Evolutionary conservation across 2,113 vertebrate genomes (phyloP), one percentile per base, ranked within the genome.

Genomic region (Fulica atra): DNA sequence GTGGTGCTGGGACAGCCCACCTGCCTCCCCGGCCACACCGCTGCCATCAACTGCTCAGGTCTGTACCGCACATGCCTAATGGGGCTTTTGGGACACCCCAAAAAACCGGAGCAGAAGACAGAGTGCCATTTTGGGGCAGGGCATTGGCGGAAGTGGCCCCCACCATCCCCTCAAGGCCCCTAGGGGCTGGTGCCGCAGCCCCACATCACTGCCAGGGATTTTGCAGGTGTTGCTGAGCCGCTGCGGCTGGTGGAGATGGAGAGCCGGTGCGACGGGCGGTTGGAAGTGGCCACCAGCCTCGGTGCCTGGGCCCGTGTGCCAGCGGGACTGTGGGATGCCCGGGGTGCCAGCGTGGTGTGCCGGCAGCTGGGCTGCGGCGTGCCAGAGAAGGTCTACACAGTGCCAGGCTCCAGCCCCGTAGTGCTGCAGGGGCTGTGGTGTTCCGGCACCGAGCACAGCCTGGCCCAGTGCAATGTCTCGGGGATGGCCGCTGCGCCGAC

Each of bases 331-430:
- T 42, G 82, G 71, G 53, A 72, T 1, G 5, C 11, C 2, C 14
- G 1, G 10, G 40, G 4, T 31, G 81, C 19, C 59, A 1, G 10
- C 14, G 98, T 98, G 97, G 98, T 98, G 63, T 99, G 99, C 86
- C 97, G 91, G 54, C 98, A 99, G 95, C 95, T 99, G 26, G 98
- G 98, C 29, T 99, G 99, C 5, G 99, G 99, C 6, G 18, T n/a
- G 79, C 95, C 0, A 96, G 68, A 73, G 46, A 54, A 61, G 28
- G 26, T 68, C 26, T 15, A 36, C 1, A 2, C 40, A 0, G 23
- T 42, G 26, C 38, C 66, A 1, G 40, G 65, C 79, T 48, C 8
- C 2, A 38, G 72, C 46, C 9, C 7, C 2, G 0, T 1, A 2
- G 5, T n/a, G n/a, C n/a, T n/a, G n/a, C n/a, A n/a, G n/a, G n/a